Base-by-base conservation (phyloP, 2,888 invertebrate species). In the Cephonodes hylas region DNA sequence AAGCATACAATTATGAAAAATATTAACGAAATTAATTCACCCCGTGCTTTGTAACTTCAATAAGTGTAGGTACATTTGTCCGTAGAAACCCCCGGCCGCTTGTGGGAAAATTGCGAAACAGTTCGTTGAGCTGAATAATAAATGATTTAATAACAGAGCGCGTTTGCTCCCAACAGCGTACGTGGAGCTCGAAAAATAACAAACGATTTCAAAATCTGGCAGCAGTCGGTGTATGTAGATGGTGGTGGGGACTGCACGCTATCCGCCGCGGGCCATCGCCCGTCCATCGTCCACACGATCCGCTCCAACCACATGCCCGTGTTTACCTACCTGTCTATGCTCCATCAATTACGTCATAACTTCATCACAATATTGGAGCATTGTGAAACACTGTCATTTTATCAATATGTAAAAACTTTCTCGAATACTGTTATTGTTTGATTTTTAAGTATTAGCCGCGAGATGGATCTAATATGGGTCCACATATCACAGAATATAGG, bases 131-230 rank as follows among this genome's bases (percentile, higher is more conserved):
- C 80, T 91, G 91, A 91, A 91, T 91, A 91, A 92, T 91, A 91
- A 91, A 91, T 91, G 89, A 91, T 90, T 91, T 91, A 90, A 91
- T 91, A 91, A 91, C 91, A 90, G 86, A 83, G 85, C 85, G 84
- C 84, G 88, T 88, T 88, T 88, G 87, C 86, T 88, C 84, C 87
- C 86, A 85, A 75, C 79, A 73, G 76, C 82, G 84, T 83, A 84
- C 80, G 85, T 85, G 85, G 79, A 80, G 82, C 79, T 85, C 85
- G 80, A 90, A 90, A 91, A 91, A 91, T 88, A 89, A 89, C 88
- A 88, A 86, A 87, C 83, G 85, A 86, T 90, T 91, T 85, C 77
- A 84, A 88, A 91, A 87, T 84, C 83, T 84, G 86, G 75, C 79
- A 76, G 83, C 74, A 74, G 73, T 78, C 74, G 76, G 71, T 15